phyloP scores from a whole-genome alignment of 2,797 vertebrate genomes.

The Sebastes itinus region DNA sequence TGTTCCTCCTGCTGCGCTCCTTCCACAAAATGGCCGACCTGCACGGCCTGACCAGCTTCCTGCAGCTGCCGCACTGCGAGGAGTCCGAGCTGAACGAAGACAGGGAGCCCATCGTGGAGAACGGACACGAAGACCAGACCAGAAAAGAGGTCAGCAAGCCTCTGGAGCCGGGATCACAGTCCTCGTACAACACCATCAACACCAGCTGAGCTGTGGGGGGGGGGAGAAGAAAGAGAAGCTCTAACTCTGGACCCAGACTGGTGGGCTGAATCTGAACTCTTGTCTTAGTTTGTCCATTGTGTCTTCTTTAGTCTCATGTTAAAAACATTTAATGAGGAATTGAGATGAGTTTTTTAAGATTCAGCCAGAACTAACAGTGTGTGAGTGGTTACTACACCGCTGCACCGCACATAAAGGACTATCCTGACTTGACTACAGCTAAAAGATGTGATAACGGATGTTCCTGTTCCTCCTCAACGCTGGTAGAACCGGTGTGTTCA shows the following conservation, averaged over 20 bases:
- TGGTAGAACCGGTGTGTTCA: background rate
- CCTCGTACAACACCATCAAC: conserved; percentile 81
- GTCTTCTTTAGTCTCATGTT: background rate
- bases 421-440: background rate
- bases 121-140: background rate
- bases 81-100: conserved; percentile 73
- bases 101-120: conserved; percentile 70
- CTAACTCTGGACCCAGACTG: conserved; percentile 7
- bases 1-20: conserved; percentile 88
- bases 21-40: conserved; percentile 86
- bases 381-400: background rate
- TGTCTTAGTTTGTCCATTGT: background rate
- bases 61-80: conserved; percentile 81
- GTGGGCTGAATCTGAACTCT: conserved; percentile 32
- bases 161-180: conserved; percentile 68
- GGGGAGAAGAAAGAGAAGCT: background rate
- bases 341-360: conserved; percentile 31
- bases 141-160: conserved; percentile 40
- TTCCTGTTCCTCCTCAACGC: conserved; percentile 9
- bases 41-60: conserved; percentile 83
- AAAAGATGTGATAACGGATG: background rate
- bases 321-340: background rate
- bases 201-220: conserved; percentile 47
- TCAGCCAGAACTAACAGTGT: background rate
- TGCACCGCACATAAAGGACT: background rate